phyloP scores from a whole-genome alignment of 2,888 invertebrate species.

The Cacoxenus indagator region DNA sequence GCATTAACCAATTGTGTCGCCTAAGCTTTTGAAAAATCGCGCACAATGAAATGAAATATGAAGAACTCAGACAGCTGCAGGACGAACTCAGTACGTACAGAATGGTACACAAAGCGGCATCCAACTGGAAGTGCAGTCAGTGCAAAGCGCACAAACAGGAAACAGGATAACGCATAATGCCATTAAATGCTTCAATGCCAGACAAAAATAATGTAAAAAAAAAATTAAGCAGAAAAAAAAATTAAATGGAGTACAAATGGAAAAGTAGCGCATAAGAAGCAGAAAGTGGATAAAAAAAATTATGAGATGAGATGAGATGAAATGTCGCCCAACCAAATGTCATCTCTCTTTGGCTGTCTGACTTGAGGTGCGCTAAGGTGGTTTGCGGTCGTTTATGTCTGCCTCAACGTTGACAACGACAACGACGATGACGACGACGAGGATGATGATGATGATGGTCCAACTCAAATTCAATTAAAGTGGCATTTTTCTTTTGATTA shows the following conservation, averaged over 20 bases:
- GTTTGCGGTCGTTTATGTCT: not conserved
- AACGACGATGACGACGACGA: not conserved
- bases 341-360: not conserved
- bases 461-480: constrained; percentile 13
- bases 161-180: constrained; percentile 26
- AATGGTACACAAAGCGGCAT: not conserved
- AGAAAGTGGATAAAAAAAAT: not conserved
- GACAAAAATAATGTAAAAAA: too few relatives aligned
- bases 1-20: constrained; percentile 11
- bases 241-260: too few relatives aligned
- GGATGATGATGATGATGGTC: not conserved
- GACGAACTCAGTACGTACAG: not conserved
- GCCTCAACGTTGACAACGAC: not conserved
- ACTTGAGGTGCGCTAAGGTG: not conserved
- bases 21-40: constrained; percentile 29
- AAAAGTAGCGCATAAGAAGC: not conserved
- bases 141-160: not conserved
- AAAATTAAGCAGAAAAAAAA: too few relatives aligned
- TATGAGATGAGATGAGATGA: not conserved
- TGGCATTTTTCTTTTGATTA: not conserved
- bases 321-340: not conserved
- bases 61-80: constrained; percentile 30
- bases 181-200: constrained; percentile 24
- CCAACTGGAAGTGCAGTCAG: not conserved
- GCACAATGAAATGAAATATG: constrained; percentile 54